Evolutionary conservation across 2,888 invertebrate genomes (phyloP).

Genomic region (Limnephilus lunatus): DNA sequence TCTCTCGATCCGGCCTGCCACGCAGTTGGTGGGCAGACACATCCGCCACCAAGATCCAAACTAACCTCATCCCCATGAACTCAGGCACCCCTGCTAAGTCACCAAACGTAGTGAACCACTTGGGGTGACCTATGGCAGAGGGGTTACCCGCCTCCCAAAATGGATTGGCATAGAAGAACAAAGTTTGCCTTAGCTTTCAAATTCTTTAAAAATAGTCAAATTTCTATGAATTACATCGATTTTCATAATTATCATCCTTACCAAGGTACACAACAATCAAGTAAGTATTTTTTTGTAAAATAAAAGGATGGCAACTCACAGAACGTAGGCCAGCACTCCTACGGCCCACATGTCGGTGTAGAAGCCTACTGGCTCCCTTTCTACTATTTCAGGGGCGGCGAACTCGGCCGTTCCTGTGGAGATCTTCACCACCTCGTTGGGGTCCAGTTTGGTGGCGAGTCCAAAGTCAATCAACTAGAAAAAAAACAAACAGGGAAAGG

Average conservation of each 20-base stretch:
- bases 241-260: no score
- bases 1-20: no score
- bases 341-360: conserved; percentile 99
- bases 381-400: conserved; percentile 99
- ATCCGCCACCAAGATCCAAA: no score
- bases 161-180: no score
- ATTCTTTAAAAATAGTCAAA: neutral
- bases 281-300: neutral
- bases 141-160: no score
- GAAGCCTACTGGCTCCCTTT: conserved; percentile 98
- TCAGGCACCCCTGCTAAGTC: no score
- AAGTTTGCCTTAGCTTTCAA: neutral
- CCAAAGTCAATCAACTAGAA: conserved; percentile 96
- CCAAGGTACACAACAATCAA: neutral
- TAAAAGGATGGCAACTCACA: conserved; percentile 81
- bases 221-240: no score
- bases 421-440: conserved; percentile 98
- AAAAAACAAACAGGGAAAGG: conserved; percentile 15
- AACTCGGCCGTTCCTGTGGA: conserved; percentile 99
- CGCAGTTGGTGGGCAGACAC: no score
- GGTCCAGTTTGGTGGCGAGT: conserved; percentile 97
- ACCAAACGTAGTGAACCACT: no score
- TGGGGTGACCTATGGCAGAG: no score
- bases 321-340: conserved; percentile 97
- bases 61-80: no score